A percentile compares a stretch with the other conserved stretches of the same genome.
These are phyloP conservation scores for Rhinella marina DNA, from an alignment of 2,797 vertebrate genomes.

Conservation along the genomic window DNA sequence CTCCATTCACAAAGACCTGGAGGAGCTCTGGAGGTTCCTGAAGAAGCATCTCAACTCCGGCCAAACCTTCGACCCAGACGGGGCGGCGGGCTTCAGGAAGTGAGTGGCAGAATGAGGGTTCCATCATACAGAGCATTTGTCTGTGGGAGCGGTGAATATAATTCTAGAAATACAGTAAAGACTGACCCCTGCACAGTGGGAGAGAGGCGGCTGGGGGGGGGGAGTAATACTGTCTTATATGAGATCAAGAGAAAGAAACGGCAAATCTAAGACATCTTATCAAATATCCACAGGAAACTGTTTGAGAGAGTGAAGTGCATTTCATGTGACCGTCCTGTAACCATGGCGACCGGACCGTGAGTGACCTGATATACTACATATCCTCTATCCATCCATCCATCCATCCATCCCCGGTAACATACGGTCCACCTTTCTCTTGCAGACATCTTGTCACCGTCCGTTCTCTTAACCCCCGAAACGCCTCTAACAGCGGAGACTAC, in stretches of 20 bases:
- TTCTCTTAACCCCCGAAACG: slow-evolving; percentile 30
- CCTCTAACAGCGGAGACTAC: slow-evolving; percentile 61
- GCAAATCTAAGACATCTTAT: not conserved
- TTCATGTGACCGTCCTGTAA: slow-evolving; percentile 70
- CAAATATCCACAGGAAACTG: slow-evolving; percentile 68
- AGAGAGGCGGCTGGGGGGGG: no score
- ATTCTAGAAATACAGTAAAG: not conserved
- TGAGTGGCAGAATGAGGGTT: slow-evolving; percentile 59
- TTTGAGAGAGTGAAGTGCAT: slow-evolving; percentile 71
- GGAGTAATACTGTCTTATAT: not conserved
- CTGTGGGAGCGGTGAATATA: not conserved
- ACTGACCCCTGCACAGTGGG: not conserved
- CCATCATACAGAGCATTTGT: not conserved
- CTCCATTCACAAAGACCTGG: slow-evolving; percentile 66
- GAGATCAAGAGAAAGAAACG: not conserved
- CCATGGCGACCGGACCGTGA: slow-evolving; percentile 67
- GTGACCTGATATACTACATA: slow-evolving; percentile 57
- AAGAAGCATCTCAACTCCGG: slow-evolving; percentile 67
- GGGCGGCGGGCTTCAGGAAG: slow-evolving; percentile 67
- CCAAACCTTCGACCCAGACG: slow-evolving; percentile 62
- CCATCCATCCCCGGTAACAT: no score
- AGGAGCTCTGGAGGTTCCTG: slow-evolving; percentile 67
- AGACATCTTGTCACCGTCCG: not conserved
- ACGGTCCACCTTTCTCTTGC: not conserved
- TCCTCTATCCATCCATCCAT: not conserved